Conservation (phyloP, 2,797 vertebrate genomes). For the Onychomys arenicola region DNA sequence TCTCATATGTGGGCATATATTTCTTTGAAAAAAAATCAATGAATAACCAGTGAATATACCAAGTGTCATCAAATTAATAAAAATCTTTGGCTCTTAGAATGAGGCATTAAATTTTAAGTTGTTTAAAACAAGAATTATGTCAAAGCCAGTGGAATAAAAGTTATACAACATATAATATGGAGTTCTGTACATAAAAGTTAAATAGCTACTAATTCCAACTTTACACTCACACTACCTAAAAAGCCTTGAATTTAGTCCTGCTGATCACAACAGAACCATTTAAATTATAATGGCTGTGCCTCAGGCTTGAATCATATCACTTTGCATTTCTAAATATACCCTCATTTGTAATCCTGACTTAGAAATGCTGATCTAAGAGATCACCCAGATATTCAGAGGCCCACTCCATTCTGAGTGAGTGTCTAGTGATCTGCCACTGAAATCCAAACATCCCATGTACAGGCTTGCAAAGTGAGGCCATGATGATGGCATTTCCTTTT, state of each 20-base stretch:
- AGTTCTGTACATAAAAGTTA: neutral
- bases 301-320: neutral
- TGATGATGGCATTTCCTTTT: neutral
- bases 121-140: neutral
- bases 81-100: neutral
- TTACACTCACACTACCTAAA: neutral
- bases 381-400: neutral
- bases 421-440: neutral
- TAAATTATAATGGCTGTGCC: neutral
- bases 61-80: neutral
- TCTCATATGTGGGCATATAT: neutral
- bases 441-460: neutral
- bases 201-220: neutral
- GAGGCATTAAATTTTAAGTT: neutral
- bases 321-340: neutral
- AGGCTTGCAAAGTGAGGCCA: neutral
- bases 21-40: neutral
- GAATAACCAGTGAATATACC: neutral
- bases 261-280: too few species aligned
- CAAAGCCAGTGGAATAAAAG: neutral
- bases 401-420: neutral
- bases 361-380: neutral
- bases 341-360: neutral
- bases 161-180: neutral
- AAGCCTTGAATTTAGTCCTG: neutral